A percentile compares a stretch with the other conserved stretches of the same genome.
Evolutionary conservation across 2,888 invertebrate species (phyloP).

Genomic region (Malthinus seriepunctatus): DNA sequence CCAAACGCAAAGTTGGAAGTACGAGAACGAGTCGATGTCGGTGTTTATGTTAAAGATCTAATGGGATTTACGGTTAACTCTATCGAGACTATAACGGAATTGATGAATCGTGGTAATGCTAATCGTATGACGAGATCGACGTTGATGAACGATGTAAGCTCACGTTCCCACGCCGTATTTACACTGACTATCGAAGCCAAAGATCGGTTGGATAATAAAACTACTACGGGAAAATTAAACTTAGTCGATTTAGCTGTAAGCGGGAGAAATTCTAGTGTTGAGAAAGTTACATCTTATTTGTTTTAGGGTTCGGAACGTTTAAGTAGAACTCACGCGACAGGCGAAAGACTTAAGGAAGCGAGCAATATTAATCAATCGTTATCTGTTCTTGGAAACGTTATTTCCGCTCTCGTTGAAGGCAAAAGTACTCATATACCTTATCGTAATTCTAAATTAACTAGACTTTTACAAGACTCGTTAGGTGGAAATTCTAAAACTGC

Average conservation of each 20-base stretch:
- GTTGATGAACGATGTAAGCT: conserved; percentile 96
- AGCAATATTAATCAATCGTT: conserved; percentile 97
- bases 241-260: conserved; percentile 94
- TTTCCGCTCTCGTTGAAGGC: conserved; percentile 96
- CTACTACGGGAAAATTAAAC: conserved; percentile 94
- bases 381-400: conserved; percentile 97
- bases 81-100: conserved; percentile 51
- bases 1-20: conserved; percentile 86
- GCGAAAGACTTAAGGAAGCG: conserved; percentile 92
- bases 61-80: conserved; percentile 95
- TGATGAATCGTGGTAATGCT: conserved; percentile 88
- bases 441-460: conserved; percentile 94
- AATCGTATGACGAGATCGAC: conserved; percentile 91
- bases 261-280: conserved; percentile 31
- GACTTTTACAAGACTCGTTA: conserved; percentile 93
- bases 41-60: conserved; percentile 97
- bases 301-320: conserved; percentile 93
- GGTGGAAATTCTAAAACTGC: conserved; percentile 96
- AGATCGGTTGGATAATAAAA: conserved; percentile 80
- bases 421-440: conserved; percentile 98
- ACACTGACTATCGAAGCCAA: conserved; percentile 97
- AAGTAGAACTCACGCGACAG: conserved; percentile 93
- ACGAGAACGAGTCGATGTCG: conserved; percentile 93
- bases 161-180: conserved; percentile 97
- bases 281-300: neutral